Conservation (phyloP, 2,888 invertebrate species). For the Campoplex nolae region DNA sequence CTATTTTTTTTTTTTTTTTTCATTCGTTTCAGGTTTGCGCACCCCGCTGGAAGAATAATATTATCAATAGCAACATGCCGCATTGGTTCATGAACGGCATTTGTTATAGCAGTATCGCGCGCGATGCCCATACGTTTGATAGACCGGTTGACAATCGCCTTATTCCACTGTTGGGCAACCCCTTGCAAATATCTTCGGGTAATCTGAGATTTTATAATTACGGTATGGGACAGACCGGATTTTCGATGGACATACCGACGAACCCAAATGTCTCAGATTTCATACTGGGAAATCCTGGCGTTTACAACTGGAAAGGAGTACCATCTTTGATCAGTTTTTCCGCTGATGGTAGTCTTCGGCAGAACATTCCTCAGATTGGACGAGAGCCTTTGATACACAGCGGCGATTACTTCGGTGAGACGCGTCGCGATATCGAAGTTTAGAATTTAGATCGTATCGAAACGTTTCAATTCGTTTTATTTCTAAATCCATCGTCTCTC, state of each 20-base stretch:
- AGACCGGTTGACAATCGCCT: constrained; percentile 37
- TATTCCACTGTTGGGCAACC: constrained; percentile 47
- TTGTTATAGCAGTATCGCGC: constrained; percentile 75
- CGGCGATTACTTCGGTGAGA: constrained; percentile 59
- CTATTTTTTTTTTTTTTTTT: neutral
- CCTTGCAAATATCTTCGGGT: constrained; percentile 34
- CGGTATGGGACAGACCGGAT: constrained; percentile 76
- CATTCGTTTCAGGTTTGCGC: constrained; percentile 81
- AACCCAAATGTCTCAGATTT: constrained; percentile 66
- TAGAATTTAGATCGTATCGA: neutral
- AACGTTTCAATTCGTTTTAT: no score
- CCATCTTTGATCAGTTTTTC: constrained; percentile 64
- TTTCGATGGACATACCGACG: constrained; percentile 74
- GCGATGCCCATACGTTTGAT: constrained; percentile 62
- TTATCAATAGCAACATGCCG: constrained; percentile 27
- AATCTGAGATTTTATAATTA: constrained; percentile 68
- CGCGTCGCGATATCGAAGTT: neutral
- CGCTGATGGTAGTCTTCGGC: neutral
- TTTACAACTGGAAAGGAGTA: constrained; percentile 78
- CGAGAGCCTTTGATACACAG: constrained; percentile 27
- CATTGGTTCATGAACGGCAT: constrained; percentile 77
- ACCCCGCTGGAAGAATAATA: constrained; percentile 81
- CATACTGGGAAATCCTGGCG: constrained; percentile 81
- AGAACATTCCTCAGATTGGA: constrained; percentile 49
- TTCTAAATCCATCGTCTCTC: no score